Evolutionary conservation across 2,797 vertebrate genomes (phyloP).

Genomic region (Coranthus polyacanthus): DNA sequence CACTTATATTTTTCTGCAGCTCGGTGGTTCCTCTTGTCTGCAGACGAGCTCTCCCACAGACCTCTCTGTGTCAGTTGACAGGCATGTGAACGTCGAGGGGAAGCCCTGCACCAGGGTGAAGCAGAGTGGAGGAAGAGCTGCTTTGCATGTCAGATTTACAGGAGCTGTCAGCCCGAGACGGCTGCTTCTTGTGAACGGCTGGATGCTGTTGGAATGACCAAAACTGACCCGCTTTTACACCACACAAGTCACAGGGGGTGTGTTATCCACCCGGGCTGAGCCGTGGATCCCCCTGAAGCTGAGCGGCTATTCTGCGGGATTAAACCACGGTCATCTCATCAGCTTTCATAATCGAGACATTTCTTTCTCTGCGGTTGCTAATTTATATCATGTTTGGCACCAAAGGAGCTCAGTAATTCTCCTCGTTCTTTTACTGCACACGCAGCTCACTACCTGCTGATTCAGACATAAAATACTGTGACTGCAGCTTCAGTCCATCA

Average conservation of each 20-base stretch:
- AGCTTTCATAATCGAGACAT: conserved; percentile 11
- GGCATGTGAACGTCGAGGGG: conserved; percentile 41
- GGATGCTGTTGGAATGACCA: conserved; percentile 37
- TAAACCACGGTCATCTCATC: conserved; percentile 26
- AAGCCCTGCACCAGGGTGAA: conserved; percentile 46
- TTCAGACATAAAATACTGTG: background rate
- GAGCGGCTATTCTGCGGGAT: conserved; percentile 19
- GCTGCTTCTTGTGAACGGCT: conserved; percentile 20
- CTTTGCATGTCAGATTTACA: conserved; percentile 55
- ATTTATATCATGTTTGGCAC: conserved; percentile 20
- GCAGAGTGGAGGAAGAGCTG: conserved; percentile 32
- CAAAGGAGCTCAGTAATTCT: conserved; percentile 2
- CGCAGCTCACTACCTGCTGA: conserved; percentile 17
- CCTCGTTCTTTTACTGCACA: conserved; percentile 4
- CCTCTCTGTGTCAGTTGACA: conserved; percentile 40
- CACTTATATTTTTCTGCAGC: conserved; percentile 13
- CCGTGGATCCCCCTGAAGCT: conserved; percentile 25
- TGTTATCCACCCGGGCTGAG: conserved; percentile 30
- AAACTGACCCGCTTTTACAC: conserved; percentile 31
- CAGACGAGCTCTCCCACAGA: conserved; percentile 43
- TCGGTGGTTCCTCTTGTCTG: conserved; percentile 34
- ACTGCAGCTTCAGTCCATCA: conserved; percentile 21
- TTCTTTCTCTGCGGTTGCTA: conserved; percentile 12
- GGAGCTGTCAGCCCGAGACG: conserved; percentile 48
- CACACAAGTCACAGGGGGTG: background rate